Evolutionary conservation across 2,797 vertebrate species (phyloP).

Genomic region (Streptopelia turtur): DNA sequence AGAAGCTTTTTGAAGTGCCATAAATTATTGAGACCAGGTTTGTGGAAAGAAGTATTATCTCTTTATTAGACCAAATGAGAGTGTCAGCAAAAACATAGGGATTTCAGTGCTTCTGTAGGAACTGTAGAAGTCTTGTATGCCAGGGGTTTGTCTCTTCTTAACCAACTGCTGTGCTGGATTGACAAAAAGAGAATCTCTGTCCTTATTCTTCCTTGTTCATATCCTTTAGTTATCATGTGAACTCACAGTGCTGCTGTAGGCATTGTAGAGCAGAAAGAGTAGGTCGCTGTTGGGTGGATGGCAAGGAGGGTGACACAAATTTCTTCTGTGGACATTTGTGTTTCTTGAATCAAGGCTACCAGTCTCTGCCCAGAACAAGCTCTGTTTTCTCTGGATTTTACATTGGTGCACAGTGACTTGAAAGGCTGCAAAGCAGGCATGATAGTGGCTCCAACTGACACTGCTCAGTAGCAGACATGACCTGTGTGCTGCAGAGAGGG

Average conservation of each 20-base stretch:
- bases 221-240: background rate
- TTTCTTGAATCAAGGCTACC: background rate
- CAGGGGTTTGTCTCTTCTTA: background rate
- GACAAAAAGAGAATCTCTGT: background rate
- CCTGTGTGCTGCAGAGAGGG: background rate
- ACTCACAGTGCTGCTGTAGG: background rate
- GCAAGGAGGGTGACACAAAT: background rate
- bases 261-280: background rate
- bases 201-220: background rate
- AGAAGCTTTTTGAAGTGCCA: background rate
- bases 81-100: background rate
- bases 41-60: background rate
- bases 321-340: background rate
- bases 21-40: background rate
- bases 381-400: background rate
- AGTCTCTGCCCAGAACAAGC: background rate
- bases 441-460: fast-evolving
- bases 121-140: background rate
- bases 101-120: background rate
- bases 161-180: background rate
- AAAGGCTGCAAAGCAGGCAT: background rate
- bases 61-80: fast-evolving
- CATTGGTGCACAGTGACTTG: background rate
- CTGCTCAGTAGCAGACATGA: background rate
- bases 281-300: fast-evolving